Evolutionary conservation across 2,888 invertebrate species (phyloP), one percentile per base, ranked within the genome.

Genomic region (Frankliniella fusca): DNA sequence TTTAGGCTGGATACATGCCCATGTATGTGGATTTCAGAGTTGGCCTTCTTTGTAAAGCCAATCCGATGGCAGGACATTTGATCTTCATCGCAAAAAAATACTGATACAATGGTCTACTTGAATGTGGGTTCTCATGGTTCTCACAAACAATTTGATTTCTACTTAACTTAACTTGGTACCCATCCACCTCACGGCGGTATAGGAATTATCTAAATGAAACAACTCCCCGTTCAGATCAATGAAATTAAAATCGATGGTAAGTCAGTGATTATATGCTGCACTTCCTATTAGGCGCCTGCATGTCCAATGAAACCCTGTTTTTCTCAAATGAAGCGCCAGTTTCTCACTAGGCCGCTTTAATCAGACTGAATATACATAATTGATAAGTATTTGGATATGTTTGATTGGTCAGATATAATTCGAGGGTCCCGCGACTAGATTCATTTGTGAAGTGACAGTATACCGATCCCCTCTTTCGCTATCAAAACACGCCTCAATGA

Each of bases 311-410:
- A 76, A 76, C 70, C 70, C 70, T 76, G 70, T 76, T 27, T 10
- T 76, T 27, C 38, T 12, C 5, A 12, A 27, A 27, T 27, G 23
- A n/a, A 27, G 23, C 61, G 20, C 7, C 15, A 18, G 20, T 54
- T 54, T 61, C 15, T 18, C n/a, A n/a, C 61, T 76, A 76, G 70
- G 27, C 70, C 70, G 12, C 27, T 27, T 76, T 27, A 23, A 70
- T 76, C 70, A 76, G 70, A 76, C 27, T 76, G 70, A 76, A 23
- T 27, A 23, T 27, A 27, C 12, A 23, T n/a, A 23, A 76, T 23
- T 76, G 70, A 76, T 76, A 76, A 76, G 27, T 12, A 27, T 76
- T 76, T 76, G 70, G 70, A 76, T 76, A 76, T 76, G 70, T 76
- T 27, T 76, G 70, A 76, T 76, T 76, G 70, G 70, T 76, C 70